A percentile compares a stretch with the other conserved stretches of the same genome.
phyloP scores from a whole-genome alignment of 1,140 invertebrate species.

The Acromyrmex heyeri region DNA sequence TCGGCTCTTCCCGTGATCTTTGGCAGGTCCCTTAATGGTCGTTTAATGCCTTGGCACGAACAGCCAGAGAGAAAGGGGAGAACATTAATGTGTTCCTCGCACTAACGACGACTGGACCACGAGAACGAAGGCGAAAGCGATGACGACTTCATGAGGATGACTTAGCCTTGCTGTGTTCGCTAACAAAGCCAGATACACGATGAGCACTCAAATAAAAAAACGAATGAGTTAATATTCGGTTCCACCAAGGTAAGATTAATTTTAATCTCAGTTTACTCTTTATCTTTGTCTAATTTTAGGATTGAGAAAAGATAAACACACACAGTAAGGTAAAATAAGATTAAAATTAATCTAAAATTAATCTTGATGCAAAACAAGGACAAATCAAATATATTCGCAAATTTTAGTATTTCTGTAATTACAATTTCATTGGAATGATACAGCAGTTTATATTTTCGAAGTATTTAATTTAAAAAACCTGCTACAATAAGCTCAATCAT shows the following conservation, averaged over 20 bases:
- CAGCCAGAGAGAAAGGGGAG: slow-evolving; percentile 31
- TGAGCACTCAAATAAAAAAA: slow-evolving; percentile 21
- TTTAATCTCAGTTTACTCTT: too few relatives aligned
- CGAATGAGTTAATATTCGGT: not conserved
- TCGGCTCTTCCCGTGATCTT: slow-evolving; percentile 20
- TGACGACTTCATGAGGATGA: slow-evolving; percentile 34
- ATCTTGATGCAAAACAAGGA: too few relatives aligned
- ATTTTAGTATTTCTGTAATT: not conserved
- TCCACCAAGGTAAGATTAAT: too few relatives aligned
- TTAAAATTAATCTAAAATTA: too few relatives aligned
- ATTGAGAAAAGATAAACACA: too few relatives aligned
- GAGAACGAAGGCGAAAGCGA: not conserved
- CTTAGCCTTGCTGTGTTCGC: slow-evolving; percentile 30
- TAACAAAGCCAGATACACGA: slow-evolving; percentile 62
- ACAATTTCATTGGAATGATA: not conserved
- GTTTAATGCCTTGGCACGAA: slow-evolving; percentile 51
- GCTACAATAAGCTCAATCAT: not conserved
- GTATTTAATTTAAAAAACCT: not conserved
- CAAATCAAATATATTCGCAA: not conserved
- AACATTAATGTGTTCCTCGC: slow-evolving; percentile 63
- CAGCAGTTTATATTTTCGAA: not conserved
- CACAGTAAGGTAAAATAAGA: too few relatives aligned
- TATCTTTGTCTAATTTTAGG: too few relatives aligned
- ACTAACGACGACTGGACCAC: slow-evolving; percentile 32
- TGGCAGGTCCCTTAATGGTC: slow-evolving; percentile 56